Evolutionary conservation across 2,113 vertebrate species (phyloP).

Genomic region (Odontesthes bonariensis): DNA sequence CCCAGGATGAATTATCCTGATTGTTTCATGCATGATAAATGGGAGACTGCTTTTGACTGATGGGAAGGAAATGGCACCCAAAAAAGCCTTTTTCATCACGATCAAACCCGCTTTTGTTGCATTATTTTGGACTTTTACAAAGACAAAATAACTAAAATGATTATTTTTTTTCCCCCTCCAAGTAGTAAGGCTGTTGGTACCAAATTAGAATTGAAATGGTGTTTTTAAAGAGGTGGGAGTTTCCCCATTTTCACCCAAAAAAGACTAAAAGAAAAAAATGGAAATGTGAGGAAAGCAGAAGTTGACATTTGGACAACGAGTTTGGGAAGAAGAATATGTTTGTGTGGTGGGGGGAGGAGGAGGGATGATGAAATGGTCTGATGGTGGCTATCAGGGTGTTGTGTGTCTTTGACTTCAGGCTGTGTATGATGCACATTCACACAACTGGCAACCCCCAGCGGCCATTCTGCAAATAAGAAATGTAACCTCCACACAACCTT

Average conservation of each 20-base stretch:
- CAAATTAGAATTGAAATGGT: neutral
- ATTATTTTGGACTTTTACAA: constrained; percentile 13
- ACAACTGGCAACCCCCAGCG: constrained; percentile 58
- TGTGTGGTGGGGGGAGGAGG: neutral
- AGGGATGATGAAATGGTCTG: constrained; percentile 16
- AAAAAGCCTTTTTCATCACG: constrained; percentile 18
- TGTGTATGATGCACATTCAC: constrained; percentile 24
- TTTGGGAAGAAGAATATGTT: constrained; percentile 7
- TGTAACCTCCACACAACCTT: constrained; percentile 38
- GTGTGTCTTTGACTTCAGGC: constrained; percentile 48
- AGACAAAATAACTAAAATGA: neutral
- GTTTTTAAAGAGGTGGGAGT: neutral
- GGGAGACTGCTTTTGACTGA: constrained; percentile 41
- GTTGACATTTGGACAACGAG: neutral
- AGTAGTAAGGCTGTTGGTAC: neutral
- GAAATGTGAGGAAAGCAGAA: neutral
- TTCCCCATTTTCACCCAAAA: neutral
- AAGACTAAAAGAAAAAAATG: neutral
- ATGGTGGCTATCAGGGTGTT: constrained; percentile 35
- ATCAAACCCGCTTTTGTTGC: constrained; percentile 9
- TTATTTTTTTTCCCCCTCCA: too few species aligned
- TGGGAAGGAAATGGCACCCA: constrained; percentile 28
- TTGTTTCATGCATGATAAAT: constrained; percentile 65
- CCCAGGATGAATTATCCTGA: constrained; percentile 39
- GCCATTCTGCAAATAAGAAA: constrained; percentile 46